Evolutionary conservation across 1,140 invertebrate genomes (phyloP), one percentile per base, ranked within the genome.

Genomic region (Magallana ariakensis): DNA sequence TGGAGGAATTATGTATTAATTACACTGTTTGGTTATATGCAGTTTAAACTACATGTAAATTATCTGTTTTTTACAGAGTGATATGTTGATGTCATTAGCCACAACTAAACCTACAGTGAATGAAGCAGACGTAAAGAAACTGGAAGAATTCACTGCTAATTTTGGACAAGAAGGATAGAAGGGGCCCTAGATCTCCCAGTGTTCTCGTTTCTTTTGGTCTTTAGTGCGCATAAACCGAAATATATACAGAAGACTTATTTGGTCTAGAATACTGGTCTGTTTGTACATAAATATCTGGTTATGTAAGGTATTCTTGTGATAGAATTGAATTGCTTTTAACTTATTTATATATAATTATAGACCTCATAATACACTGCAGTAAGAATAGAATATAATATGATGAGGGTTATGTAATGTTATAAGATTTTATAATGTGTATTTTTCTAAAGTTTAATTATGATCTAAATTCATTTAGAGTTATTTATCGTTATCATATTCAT

Each of bases 31-130:
- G 0, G 33, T 46, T 3, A 46, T 46, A 46, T 46, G 33, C 33
- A 46, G 33, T 46, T 46, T 46, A 46, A 46, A 46, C 33, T 46
- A 3, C 33, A 46, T 4, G 2, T 33, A 33, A 33, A 33, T 1
- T 33, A 33, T 62, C 1, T 19, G 19, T 62, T 16, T 62, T 94
- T 96, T 96, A 33, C 94, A 98, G 98, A 97, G 96, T 95, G 99
- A 99, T 94, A 98, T 99, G 97, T 91, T 98, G 80, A 96, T 97
- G 94, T 99, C 99, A 0, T 94, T 99, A 90, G 96, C 96, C 4
- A 98, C 97, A 84, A 98, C 98, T 57, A 99, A 99, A 95, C 98
- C 99, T 15, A 99, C 99, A 19, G 98, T 99, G 0, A 99, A 99
- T 95, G 97, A 98, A 89, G 97, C 98, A 75, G 99, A 99, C 95